Evolutionary conservation across 2,888 invertebrate genomes (phyloP).

Genomic region (Tenthredo scrophulariae): DNA sequence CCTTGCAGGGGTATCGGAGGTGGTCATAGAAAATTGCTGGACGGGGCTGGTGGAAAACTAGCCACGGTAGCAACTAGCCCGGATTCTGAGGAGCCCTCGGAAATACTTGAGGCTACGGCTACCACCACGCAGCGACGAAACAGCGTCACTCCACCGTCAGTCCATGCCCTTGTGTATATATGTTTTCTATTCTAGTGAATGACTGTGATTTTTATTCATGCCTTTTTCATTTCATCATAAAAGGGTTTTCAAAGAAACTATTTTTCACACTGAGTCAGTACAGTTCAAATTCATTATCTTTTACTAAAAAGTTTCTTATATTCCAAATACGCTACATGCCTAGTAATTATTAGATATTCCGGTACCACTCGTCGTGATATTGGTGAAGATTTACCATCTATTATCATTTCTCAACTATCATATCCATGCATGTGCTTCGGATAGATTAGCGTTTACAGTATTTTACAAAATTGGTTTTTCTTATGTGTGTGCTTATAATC

Average conservation of each 20-base stretch:
- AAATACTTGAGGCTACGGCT: slow-evolving; percentile 73
- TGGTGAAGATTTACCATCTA: background rate
- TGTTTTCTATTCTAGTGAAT: slow-evolving; percentile 49
- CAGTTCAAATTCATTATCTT: background rate
- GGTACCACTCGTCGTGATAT: background rate
- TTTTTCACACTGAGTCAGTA: background rate
- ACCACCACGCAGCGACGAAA: slow-evolving; percentile 78
- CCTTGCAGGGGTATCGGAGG: slow-evolving; percentile 79
- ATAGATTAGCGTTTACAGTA: slow-evolving; percentile 9
- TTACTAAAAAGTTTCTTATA: background rate
- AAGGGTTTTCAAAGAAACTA: background rate
- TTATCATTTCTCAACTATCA: background rate
- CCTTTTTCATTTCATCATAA: background rate
- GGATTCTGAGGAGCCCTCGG: slow-evolving; percentile 79
- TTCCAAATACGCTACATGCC: background rate
- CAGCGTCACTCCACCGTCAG: slow-evolving; percentile 81
- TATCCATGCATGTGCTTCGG: slow-evolving; percentile 13
- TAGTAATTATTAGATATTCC: background rate
- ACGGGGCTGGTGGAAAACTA: slow-evolving; percentile 79
- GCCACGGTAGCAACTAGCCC: slow-evolving; percentile 81
- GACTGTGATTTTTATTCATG: slow-evolving; percentile 28
- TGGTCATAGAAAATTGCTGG: slow-evolving; percentile 79
- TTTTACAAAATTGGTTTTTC: slow-evolving; percentile 6
- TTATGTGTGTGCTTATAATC: slow-evolving; percentile 16
- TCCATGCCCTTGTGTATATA: slow-evolving; percentile 72